Percentiles rank a stretch among this genome's conserved stretches.
Conservation (phyloP, 2,888 invertebrate species). For the Drosophila eohydei region DNA sequence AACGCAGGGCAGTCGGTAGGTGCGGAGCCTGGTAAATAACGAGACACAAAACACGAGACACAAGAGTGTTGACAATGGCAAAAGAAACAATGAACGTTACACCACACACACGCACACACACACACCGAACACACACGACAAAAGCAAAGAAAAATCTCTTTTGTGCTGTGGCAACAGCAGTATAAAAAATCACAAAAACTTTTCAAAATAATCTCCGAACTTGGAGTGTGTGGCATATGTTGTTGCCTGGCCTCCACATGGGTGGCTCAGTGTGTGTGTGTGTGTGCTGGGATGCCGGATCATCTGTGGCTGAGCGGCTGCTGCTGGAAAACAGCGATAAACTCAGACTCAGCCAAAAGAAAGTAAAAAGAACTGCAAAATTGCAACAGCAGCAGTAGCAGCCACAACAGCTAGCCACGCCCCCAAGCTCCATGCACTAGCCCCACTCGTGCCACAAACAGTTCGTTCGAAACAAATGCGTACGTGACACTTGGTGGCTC, state of each 20-base stretch:
- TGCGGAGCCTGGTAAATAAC: constrained; percentile 36
- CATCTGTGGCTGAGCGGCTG: constrained; percentile 32
- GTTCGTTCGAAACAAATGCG: constrained; percentile 78
- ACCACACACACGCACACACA: constrained; percentile 42
- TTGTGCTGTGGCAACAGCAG: constrained; percentile 66
- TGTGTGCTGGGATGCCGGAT: constrained; percentile 13
- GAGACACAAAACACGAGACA: constrained; percentile 50
- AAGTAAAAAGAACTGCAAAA: constrained; percentile 71
- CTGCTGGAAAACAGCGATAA: constrained; percentile 62
- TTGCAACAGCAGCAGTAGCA: constrained; percentile 61
- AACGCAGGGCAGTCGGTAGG: constrained; percentile 25
- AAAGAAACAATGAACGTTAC: constrained; percentile 51
- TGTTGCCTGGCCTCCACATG: constrained; percentile 17
- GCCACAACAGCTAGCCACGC: constrained; percentile 46
- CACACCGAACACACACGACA: constrained; percentile 50
- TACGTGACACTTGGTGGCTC: constrained; percentile 82
- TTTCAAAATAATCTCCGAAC: constrained; percentile 59
- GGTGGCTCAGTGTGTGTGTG: constrained; percentile 1
- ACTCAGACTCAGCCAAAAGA: constrained; percentile 46
- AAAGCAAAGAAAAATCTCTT: constrained; percentile 70
- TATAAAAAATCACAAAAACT: constrained; percentile 71
- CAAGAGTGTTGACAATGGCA: constrained; percentile 76
- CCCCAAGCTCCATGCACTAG: constrained; percentile 16
- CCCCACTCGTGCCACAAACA: constrained; percentile 12
- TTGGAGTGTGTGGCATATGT: constrained; percentile 66